Base-by-base conservation (phyloP, 2,797 vertebrate genomes). In the Amblyopsis hoosieri region DNA sequence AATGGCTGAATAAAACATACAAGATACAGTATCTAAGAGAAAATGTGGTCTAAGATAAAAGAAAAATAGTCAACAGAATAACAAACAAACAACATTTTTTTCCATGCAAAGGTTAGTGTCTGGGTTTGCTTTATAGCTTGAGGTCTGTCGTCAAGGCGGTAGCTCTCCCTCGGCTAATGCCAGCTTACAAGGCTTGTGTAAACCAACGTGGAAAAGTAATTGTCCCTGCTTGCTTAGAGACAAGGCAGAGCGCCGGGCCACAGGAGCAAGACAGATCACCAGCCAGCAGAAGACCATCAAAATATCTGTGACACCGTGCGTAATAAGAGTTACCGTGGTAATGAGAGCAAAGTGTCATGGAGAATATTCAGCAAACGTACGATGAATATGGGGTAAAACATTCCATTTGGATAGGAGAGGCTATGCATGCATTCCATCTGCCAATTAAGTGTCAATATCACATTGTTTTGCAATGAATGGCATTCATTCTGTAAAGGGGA, bases 241-340 rank as follows among this genome's bases (percentile, higher is more conserved):
- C 4, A 33, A 49, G 23, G 54, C 48, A 45, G 15, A 52, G 51
- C 78, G 60, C 72, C 77, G 78, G 79, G 72, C 71, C 74, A 55
- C 75, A 81, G 79, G 86, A 88, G 77, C 83, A 88, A 89, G 86
- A 90, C 91, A 88, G 83, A 90, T 85, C 79, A 86, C 83, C 59
- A 48, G 53, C 79, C 53, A 67, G 76, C 78, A 75, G 81, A 83
- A 81, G 86, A 87, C 62, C 53, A 13, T 77, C 70, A 72, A 84
- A 77, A 84, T 83, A 82, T 82, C 74, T 54, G 55, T 69, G 81
- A 89, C 79, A 81, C 77, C 64, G 76, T 87, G 74, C 66, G 62
- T 82, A 82, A 89, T 88, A 83, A 86, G 80, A 66, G 31, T 71
- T 71, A 81, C 76, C 71, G 85, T 71, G 8, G 42, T 61, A 54